Evolutionary conservation across 2,888 invertebrate species (phyloP).

Genomic region (Agonopterix subpropinquella): DNA sequence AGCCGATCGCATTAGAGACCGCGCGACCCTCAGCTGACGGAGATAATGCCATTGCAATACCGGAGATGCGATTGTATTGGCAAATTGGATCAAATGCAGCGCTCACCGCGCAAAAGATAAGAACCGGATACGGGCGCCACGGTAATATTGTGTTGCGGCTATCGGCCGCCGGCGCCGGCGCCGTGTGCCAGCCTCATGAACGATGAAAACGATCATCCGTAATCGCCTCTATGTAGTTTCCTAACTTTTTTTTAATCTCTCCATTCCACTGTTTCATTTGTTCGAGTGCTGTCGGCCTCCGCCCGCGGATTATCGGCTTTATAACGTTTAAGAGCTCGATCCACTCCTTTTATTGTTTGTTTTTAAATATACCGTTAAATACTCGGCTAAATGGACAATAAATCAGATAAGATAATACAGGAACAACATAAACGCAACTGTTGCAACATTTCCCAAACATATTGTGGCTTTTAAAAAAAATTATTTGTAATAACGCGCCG

Average conservation of each 20-base stretch:
- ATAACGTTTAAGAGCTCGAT: constrained; percentile 9
- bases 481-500: constrained; percentile 42
- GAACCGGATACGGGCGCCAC: constrained; percentile 48
- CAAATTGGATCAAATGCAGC: constrained; percentile 76
- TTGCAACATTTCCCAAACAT: constrained; percentile 35
- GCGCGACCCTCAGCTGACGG: constrained; percentile 43
- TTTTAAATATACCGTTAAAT: constrained; percentile 11
- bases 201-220: constrained; percentile 33
- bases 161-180: constrained; percentile 40
- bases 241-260: constrained; percentile 36
- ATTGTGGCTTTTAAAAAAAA: constrained; percentile 32
- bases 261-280: constrained; percentile 33
- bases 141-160: constrained; percentile 56
- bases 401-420: constrained; percentile 36
- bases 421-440: constrained; percentile 29
- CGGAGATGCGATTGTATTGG: constrained; percentile 72
- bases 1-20: constrained; percentile 60
- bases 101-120: constrained; percentile 71
- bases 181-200: constrained; percentile 31
- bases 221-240: constrained; percentile 24
- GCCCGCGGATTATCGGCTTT: constrained; percentile 30
- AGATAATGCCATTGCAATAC: constrained; percentile 74
- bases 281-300: constrained; percentile 18
- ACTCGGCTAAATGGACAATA: constrained; percentile 18
- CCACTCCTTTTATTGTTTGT: constrained; percentile 8